Base-by-base conservation (phyloP, 2,797 vertebrate genomes). In the Eurystomus glaucurus region DNA sequence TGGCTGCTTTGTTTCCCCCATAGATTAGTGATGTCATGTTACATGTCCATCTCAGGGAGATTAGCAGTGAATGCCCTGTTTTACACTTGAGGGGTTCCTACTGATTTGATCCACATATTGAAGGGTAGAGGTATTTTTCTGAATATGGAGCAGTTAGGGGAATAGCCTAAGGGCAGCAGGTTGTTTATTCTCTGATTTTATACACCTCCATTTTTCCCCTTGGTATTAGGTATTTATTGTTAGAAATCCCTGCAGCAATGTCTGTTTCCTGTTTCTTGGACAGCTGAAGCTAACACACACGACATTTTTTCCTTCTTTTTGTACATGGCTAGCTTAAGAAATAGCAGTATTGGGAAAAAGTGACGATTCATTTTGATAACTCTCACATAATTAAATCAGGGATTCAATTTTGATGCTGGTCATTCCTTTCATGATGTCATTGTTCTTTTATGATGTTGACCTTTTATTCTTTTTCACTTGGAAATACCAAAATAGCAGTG, bases 1-100 rank as follows among this genome's bases (percentile, higher is more conserved):
- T 10, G 28, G 22, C 77, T 71, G 77, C 76, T 81, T 87, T 90
- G 65, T 70, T 79, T 88, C 62, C 70, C 58, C 80, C 48, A 4
- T 25, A 64, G 91, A 93, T 96, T 64, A 88, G 39, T 25, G 85
- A 72, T 85, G 91, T 62, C 76, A 50, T 58, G 80, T 31, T 83
- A 37, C 62, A 5, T 52, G 81, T 89, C 75, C 54, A 31, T 61
- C 72, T 82, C 48, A 1, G 52, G 1, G 22, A 71, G 85, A 94
- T 93, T 91, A 95, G 54, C 29, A 69, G 41, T 46, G 71, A 88
- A 72, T 58, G 25, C 58, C 31, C 91, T 74, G 85, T 11, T 82
- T 85, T 78, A 69, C 93, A 77, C 81, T 72, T 48, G 14, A 33
- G 62, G 61, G 90, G 74, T 51, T 90, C 82, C 41, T 48, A 2